Evolutionary conservation across 1,140 invertebrate species (phyloP).

Genomic region (Hylaeus anthracinus): DNA sequence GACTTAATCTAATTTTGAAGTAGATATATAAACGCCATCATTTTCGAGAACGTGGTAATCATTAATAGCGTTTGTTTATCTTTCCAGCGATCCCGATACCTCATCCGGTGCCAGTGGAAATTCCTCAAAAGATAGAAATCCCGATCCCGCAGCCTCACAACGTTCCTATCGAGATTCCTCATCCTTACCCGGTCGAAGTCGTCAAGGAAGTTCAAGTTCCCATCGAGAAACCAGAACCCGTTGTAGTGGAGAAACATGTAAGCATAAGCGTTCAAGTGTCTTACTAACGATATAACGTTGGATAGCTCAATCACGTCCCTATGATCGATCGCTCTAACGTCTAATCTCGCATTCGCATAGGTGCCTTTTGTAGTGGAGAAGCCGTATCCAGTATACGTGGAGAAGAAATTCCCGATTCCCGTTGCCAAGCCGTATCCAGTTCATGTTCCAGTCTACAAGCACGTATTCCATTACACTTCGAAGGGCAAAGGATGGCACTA

Average conservation of each 20-base stretch:
- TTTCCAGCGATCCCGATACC: conserved; percentile 86
- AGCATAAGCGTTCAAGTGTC: conserved; percentile 42
- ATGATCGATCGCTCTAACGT: neutral
- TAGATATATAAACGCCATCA: too few species aligned
- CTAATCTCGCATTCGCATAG: conserved; percentile 69
- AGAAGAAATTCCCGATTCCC: conserved; percentile 77
- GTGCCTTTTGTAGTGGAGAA: conserved; percentile 89
- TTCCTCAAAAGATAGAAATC: conserved; percentile 87
- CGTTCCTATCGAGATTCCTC: conserved; percentile 86
- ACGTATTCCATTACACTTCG: conserved; percentile 86
- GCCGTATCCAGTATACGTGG: conserved; percentile 84
- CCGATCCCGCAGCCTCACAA: conserved; percentile 89
- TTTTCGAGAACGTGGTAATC: neutral
- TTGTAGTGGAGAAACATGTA: conserved; percentile 86
- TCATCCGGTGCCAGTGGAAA: conserved; percentile 87
- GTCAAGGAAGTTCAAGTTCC: conserved; percentile 84
- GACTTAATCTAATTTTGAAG: too few species aligned
- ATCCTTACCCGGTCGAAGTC: conserved; percentile 88
- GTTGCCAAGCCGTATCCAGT: conserved; percentile 87
- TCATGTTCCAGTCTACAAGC: conserved; percentile 90
- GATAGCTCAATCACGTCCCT: neutral
- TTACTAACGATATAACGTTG: neutral
- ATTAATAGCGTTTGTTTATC: neutral
- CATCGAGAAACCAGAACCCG: conserved; percentile 88
- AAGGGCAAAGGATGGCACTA: conserved; percentile 72